phyloP scores from a whole-genome alignment of 2,113 vertebrate genomes.

The Rhinolophus sinicus region DNA sequence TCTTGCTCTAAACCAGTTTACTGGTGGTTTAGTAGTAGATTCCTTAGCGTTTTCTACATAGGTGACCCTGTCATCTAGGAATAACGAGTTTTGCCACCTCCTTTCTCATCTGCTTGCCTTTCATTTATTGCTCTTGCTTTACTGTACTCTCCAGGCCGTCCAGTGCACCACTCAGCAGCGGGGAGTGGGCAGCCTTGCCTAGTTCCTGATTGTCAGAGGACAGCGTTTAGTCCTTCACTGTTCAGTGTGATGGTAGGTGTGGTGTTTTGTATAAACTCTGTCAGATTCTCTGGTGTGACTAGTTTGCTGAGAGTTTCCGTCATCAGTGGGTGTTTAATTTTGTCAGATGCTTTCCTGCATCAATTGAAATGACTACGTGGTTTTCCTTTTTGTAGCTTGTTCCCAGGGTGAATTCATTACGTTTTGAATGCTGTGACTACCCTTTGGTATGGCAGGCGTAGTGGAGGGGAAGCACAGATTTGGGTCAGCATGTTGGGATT shows the following conservation, averaged over 20 bases:
- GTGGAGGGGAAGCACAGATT: background rate
- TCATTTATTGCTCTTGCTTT: background rate
- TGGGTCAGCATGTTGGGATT: background rate
- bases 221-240: accelerated
- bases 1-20: background rate
- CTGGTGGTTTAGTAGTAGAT: background rate
- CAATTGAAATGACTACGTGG: conserved; percentile 43
- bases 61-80: background rate
- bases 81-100: background rate
- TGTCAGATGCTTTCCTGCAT: conserved; percentile 46
- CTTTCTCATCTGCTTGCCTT: background rate
- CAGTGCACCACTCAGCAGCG: accelerated
- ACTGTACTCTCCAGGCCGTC: too few relatives aligned
- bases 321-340: conserved; percentile 46
- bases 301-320: background rate
- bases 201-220: background rate
- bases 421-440: background rate
- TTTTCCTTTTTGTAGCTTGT: conserved; percentile 59
- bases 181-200: background rate
- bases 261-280: background rate
- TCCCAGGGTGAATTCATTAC: background rate
- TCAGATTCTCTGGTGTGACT: background rate
- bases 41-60: background rate
- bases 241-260: accelerated
- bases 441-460: background rate